Conservation (phyloP, 2,113 vertebrate species). For the Myanophis thanlyinensis region DNA sequence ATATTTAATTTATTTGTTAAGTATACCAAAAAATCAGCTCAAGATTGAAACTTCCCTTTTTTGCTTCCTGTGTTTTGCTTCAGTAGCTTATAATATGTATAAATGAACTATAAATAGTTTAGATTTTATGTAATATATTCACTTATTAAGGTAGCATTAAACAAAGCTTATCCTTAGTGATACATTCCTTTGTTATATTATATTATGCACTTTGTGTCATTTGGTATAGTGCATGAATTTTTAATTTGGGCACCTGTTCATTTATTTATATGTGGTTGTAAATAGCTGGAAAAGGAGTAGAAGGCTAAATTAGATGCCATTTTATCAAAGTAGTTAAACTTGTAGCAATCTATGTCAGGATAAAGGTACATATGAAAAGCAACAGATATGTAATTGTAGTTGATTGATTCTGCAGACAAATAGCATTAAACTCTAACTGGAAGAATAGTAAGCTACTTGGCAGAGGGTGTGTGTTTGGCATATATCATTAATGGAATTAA, state of each 20-base stretch:
- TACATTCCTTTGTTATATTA: not conserved
- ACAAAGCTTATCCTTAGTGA: not conserved
- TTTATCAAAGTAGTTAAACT: constrained; percentile 22
- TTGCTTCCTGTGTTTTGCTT: constrained; percentile 1
- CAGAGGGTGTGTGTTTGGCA: not conserved
- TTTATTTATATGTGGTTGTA: not conserved
- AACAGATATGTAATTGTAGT: not conserved
- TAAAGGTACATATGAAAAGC: not conserved
- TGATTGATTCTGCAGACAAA: not conserved
- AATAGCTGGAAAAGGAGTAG: not conserved
- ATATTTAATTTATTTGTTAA: not conserved
- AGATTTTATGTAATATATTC: not conserved
- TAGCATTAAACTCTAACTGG: not conserved
- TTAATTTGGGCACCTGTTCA: constrained; percentile 16
- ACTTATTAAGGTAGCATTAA: not conserved
- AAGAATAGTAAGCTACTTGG: not conserved
- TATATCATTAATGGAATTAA: not conserved
- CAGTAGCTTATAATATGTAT: not conserved
- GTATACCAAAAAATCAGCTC: not conserved
- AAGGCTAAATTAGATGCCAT: constrained; percentile 1
- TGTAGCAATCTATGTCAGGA: not conserved
- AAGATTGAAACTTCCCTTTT: not conserved
- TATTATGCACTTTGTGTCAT: not conserved
- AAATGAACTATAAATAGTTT: not conserved
- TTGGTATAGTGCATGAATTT: constrained; percentile 37